phyloP scores from a whole-genome alignment of 2,888 invertebrate species.

The Trichopoda pennipes region DNA sequence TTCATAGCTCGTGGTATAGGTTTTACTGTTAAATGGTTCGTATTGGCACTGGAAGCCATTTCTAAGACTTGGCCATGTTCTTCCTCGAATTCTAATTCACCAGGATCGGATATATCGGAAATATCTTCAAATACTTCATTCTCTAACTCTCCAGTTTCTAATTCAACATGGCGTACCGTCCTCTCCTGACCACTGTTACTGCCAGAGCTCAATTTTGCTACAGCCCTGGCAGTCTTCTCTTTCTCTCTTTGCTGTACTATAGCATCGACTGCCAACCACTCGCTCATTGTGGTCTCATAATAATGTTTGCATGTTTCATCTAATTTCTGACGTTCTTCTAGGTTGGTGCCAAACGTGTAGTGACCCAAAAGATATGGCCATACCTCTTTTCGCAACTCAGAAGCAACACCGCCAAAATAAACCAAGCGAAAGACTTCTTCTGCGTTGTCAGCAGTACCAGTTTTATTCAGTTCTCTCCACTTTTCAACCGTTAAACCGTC shows the following conservation, averaged over 20 bases:
- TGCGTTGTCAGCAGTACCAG: slow-evolving; percentile 84
- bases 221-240: slow-evolving; percentile 91
- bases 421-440: slow-evolving; percentile 90
- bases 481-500: slow-evolving; percentile 89
- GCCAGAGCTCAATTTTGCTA: slow-evolving; percentile 91
- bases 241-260: slow-evolving; percentile 92
- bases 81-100: slow-evolving; percentile 78
- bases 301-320: slow-evolving; percentile 86
- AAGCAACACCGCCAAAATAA: slow-evolving; percentile 93
- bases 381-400: slow-evolving; percentile 88
- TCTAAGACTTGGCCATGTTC: slow-evolving; percentile 70
- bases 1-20: slow-evolving; percentile 79
- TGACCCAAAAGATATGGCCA: slow-evolving; percentile 95
- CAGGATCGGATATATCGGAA: slow-evolving; percentile 82
- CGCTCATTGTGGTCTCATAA: slow-evolving; percentile 95
- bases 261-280: slow-evolving; percentile 97
- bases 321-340: slow-evolving; percentile 85
- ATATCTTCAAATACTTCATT: slow-evolving; percentile 82
- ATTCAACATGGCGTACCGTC: slow-evolving; percentile 81
- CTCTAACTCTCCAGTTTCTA: slow-evolving; percentile 83
- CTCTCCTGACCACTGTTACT: slow-evolving; percentile 83
- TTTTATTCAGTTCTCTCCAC: slow-evolving; percentile 87
- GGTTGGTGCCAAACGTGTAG: slow-evolving; percentile 85
- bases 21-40: slow-evolving; percentile 72
- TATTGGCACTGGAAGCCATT: slow-evolving; percentile 47